Base-by-base conservation (phyloP, 2,888 invertebrate species). In the Ormyrus thymus region DNA sequence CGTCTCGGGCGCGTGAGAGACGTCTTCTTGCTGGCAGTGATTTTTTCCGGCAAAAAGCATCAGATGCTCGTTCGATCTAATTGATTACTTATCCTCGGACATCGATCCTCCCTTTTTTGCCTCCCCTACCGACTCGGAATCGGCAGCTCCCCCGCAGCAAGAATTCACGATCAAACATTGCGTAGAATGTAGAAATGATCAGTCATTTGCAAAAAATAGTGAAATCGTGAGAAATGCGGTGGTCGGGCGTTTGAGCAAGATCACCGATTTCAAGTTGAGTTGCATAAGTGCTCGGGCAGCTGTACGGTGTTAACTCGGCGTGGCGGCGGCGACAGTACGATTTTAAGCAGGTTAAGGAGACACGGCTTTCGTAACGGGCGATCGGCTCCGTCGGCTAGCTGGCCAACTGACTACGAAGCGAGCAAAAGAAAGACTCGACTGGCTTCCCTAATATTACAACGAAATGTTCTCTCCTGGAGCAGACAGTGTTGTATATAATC, bases 401-500 rank as follows among this genome's bases (percentile, higher is more conserved):
- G 58, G 15, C 51, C 69, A 50, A 55, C 68, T 56, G 62, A 48
- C 68, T 69, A 50, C 46, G 43, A 61, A 69, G 13, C 55, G 61
- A 62, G 72, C 50, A 75, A 70, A 84, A 84, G 82, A 84, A 83
- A 82, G 79, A 85, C 29, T 29, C 80, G 79, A 84, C 78, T 78
- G 84, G 77, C 85, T 87, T 86, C 86, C 84, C 84, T 84, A 84
- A 86, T 84, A 84, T 85, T 84, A 84, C 77, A 80, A 81, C 84
- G 85, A 85, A 86, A 86, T 82, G 51, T 29, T 29, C 29, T 29
- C 58, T 15, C n/a, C 59, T 56, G 11, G 76, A 29, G 71, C 11
- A 48, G 80, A 83, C 84, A 73, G 56, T 61, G 48, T 76, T 82
- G 85, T 89, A 89, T 89, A 89, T 86, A 89, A 86, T 86, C 83